These are phyloP conservation scores for Danaus chrysippus DNA, from an alignment of 2,888 invertebrate species.

Conservation along the genomic window DNA sequence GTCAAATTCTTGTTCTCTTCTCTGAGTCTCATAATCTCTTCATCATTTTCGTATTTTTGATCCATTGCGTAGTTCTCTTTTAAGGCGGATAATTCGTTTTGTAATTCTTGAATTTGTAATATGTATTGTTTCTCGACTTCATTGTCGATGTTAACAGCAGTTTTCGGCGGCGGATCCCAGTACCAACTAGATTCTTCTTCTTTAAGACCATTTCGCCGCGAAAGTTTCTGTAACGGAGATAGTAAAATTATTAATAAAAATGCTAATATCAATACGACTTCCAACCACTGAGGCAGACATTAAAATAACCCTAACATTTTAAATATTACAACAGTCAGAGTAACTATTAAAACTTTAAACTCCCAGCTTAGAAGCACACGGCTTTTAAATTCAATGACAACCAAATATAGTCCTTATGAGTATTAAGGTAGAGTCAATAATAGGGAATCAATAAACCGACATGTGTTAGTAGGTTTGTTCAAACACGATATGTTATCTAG, in stretches of 20 bases:
- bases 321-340: slow-evolving; percentile 6
- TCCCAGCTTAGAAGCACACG: neutral
- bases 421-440: slow-evolving; percentile 4
- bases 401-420: neutral
- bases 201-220: slow-evolving; percentile 64
- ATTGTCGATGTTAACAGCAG: slow-evolving; percentile 39
- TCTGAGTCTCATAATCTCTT: slow-evolving; percentile 71
- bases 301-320: slow-evolving; percentile 8
- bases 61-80: slow-evolving; percentile 51
- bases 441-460: slow-evolving; percentile 7
- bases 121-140: slow-evolving; percentile 52
- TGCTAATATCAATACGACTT: neutral
- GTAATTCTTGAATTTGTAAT: slow-evolving; percentile 58
- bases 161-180: slow-evolving; percentile 70
- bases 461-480: slow-evolving; percentile 31
- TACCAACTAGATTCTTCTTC: slow-evolving; percentile 76
- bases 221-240: slow-evolving; percentile 63
- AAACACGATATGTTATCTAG: slow-evolving; percentile 55
- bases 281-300: neutral
- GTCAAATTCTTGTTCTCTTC: slow-evolving; percentile 80
- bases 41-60: slow-evolving; percentile 47
- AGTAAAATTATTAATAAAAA: slow-evolving; percentile 28
- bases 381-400: neutral
- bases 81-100: slow-evolving; percentile 65
- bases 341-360: slow-evolving; percentile 1